These are phyloP conservation scores for Solea solea DNA, from an alignment of 2,113 vertebrate species.

Conservation along the genomic window DNA sequence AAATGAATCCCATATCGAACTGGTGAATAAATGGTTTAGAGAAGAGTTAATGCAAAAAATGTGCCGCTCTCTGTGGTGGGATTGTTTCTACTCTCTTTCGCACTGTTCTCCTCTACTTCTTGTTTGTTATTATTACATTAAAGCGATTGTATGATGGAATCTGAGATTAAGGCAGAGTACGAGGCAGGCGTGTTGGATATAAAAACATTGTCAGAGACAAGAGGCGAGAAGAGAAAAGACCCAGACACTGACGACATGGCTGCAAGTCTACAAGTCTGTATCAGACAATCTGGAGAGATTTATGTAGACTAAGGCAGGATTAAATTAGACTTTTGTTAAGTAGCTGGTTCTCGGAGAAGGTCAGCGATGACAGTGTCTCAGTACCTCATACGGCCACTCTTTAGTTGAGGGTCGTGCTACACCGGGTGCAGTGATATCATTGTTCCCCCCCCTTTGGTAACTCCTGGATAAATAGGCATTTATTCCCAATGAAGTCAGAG, in stretches of 20 bases:
- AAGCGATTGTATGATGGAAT: constrained; percentile 26
- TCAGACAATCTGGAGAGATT: too few species aligned
- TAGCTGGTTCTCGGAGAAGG: too few species aligned
- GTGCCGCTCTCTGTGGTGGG: neutral
- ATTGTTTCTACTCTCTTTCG: neutral
- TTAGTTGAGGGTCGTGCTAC: too few species aligned
- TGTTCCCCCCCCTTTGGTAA: constrained; percentile 70
- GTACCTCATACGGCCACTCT: too few species aligned
- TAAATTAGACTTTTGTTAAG: too few species aligned
- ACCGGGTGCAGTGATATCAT: constrained; percentile 62
- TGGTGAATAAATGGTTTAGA: neutral
- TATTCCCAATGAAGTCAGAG: constrained; percentile 66
- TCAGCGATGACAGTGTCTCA: too few species aligned
- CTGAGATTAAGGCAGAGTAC: constrained; percentile 4
- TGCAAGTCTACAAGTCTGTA: too few species aligned
- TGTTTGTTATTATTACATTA: constrained; percentile 9
- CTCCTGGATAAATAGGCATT: constrained; percentile 56
- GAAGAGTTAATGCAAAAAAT: neutral
- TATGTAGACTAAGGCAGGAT: too few species aligned
- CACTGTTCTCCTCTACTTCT: neutral
- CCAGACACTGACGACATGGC: too few species aligned
- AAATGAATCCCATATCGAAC: neutral
- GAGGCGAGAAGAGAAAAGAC: neutral
- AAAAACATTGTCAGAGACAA: neutral
- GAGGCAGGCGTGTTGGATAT: neutral